Base-by-base conservation (phyloP, 2,888 invertebrate species). In the Conus canariensis region DNA sequence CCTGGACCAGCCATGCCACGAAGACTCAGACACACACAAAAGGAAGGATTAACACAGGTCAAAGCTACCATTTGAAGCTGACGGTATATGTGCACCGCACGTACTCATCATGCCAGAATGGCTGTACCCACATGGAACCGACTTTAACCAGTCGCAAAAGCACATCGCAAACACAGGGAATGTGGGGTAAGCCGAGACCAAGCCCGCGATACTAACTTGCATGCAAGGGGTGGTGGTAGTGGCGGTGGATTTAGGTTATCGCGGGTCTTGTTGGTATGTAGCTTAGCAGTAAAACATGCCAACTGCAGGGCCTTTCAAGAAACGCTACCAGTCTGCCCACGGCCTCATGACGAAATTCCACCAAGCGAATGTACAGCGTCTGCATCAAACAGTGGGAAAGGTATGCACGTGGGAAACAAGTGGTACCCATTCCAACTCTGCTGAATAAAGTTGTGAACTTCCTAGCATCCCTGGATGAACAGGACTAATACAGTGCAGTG, bases 401-500 rank as follows among this genome's bases (percentile, higher is more conserved):
- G 74, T 74, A 74, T 74, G 19, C 74, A 9, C n/a, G 25, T 74
- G n/a, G 74, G n/a, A 74, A 74, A 74, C n/a, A 74, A n/a, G 74
- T 9, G 74, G 74, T 19, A 19, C 74, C 74, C 74, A 74, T 74
- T 74, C 19, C 74, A 74, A 1, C n/a, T 74, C 22, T 22, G 74
- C 74, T 74, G 74, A 74, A 74, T n/a, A 22, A n/a, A 22, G 74
- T 22, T 74, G n/a, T 74, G 74, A n/a, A 74, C 19, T 19, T 74
- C 22, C 74, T 74, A 19, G 74, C 74, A 9, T 74, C n/a, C n/a
- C n/a, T 74, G n/a, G n/a, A 3, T n/a, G 74, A 19, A 74, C 74
- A 74, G n/a, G n/a, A 74, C 74, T 12, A 74, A 74, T 74, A n/a
- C 74, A 74, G 74, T 74, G 74, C 74, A 74, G 12, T 74, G 74